Evolutionary conservation across 2,888 invertebrate genomes (phyloP).

Genomic region (Pterostichus niger): DNA sequence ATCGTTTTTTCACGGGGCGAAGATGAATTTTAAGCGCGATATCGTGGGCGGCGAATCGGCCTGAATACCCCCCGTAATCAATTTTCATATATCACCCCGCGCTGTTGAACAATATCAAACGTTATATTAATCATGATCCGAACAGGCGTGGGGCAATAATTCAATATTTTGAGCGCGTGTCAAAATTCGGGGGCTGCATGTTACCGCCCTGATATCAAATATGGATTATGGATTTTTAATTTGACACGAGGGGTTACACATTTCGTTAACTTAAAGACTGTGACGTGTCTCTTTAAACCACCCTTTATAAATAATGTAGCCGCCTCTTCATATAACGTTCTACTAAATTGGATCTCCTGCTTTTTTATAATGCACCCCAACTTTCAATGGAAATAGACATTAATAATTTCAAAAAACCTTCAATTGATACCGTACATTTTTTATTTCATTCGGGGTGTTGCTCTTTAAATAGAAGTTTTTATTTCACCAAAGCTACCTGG

Average conservation of each 20-base stretch:
- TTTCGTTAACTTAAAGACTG: conserved; percentile 48
- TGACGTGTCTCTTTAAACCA: conserved; percentile 9
- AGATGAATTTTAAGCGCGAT: conserved; percentile 51
- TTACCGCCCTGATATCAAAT: conserved; percentile 48
- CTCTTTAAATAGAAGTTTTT: too few relatives aligned
- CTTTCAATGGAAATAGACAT: too few relatives aligned
- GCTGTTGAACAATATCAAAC: conserved; percentile 60
- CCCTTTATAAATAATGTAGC: not conserved
- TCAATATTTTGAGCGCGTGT: conserved; percentile 54
- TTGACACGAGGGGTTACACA: conserved; percentile 42
- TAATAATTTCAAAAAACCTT: too few relatives aligned
- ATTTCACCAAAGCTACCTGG: too few relatives aligned
- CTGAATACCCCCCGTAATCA: conserved; percentile 52
- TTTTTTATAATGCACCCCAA: conserved; percentile 5
- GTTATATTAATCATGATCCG: conserved; percentile 59
- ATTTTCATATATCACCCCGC: conserved; percentile 59
- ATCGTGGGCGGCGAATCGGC: conserved; percentile 30
- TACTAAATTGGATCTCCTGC: conserved; percentile 22
- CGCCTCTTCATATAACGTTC: conserved; percentile 23
- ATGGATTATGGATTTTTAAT: conserved; percentile 55
- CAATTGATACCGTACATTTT: too few relatives aligned
- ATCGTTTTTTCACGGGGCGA: conserved; percentile 39
- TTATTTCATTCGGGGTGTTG: too few relatives aligned
- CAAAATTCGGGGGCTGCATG: conserved; percentile 45
- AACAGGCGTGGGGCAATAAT: conserved; percentile 52